phyloP scores from a whole-genome alignment of 2,888 invertebrate species.

The Nephrotoma appendiculata region DNA sequence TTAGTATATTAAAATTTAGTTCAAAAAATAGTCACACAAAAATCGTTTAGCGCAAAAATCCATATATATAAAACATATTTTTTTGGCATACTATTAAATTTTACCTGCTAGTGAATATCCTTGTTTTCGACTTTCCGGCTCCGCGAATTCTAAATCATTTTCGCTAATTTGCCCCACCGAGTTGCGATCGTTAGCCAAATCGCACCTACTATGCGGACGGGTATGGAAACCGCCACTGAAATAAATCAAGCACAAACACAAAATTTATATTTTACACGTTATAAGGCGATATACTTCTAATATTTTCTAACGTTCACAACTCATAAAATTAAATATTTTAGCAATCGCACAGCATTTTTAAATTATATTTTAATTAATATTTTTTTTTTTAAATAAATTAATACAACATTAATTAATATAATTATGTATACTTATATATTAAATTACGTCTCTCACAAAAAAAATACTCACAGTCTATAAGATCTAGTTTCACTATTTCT shows the following conservation, averaged over 20 bases:
- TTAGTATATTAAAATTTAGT: background rate
- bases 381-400: background rate
- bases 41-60: background rate
- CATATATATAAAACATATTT: background rate
- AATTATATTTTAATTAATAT: background rate
- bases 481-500: constrained; percentile 24
- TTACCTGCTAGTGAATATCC: constrained; percentile 3
- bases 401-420: background rate
- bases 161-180: constrained; percentile 16
- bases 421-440: background rate
- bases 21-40: background rate
- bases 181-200: constrained; percentile 19
- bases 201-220: constrained; percentile 18
- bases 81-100: background rate
- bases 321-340: background rate
- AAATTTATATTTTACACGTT: background rate
- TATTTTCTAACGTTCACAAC: background rate
- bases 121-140: background rate
- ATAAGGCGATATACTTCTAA: background rate
- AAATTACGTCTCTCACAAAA: constrained; percentile 4
- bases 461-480: constrained; percentile 22
- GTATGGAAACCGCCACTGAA: constrained; percentile 16
- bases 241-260: constrained; percentile 5
- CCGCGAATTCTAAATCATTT: constrained; percentile 4
- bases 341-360: background rate